Base-by-base conservation (phyloP, 2,797 vertebrate species). In the Halcyon smyrnensis region DNA sequence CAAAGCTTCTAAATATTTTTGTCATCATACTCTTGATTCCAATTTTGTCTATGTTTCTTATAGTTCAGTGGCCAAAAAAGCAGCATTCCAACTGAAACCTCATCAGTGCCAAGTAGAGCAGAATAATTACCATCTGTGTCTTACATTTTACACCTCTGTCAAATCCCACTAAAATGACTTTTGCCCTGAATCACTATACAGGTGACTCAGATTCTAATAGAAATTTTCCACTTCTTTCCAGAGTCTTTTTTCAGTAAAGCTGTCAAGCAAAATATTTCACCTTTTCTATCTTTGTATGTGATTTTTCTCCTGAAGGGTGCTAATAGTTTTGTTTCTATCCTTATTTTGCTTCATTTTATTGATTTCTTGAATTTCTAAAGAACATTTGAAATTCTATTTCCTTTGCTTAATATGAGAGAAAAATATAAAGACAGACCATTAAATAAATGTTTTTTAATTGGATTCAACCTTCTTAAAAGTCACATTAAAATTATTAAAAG, bases 51-150 rank as follows among this genome's bases (percentile, higher is more conserved):
- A 30, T 18, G 24, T 83, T 90, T 95, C 65, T 76, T 73, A 51
- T 53, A 91, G 30, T 78, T 91, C 73, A 86, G n/a, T 54, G 57
- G 65, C 85, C 54, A 85, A 95, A 95, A 79, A 83, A 28, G 0
- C 46, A 91, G 8, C 41, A 24, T 86, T 90, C 57, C n/a, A 79
- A 28, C 45, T 68, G 77, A 95, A 96, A 90, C 24, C n/a, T 86
- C 65, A 95, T 80, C 74, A 90, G 48, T 68, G 78, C 74, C 87
- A 87, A 90, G 87, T 90, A 90, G 89, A 93, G 89, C 91, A 93
- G 85, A 95, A 93, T 91, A 91, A 93, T 91, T 80, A 93, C 73
- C 45, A 93, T 94, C 93, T 95, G 90, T 82, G 75, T 62, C 80
- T 88, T 75, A 63, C 41, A 67, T 88, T 97, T 96, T 95, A 92